Percentiles rank a stretch among this genome's conserved stretches.
Evolutionary conservation across 2,888 invertebrate genomes (phyloP).

Genomic region (Aspidiotus destructor): DNA sequence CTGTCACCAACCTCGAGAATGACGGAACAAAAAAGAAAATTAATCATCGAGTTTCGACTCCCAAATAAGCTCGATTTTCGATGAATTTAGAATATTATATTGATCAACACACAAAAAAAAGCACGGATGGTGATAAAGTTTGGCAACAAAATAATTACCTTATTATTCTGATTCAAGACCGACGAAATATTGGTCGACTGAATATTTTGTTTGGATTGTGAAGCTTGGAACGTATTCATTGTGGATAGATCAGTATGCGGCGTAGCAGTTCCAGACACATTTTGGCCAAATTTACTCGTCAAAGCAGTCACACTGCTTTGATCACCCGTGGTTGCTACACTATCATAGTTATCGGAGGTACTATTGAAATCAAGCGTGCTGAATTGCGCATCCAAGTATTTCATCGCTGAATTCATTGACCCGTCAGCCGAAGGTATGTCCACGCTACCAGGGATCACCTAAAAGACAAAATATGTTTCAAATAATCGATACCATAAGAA

Average conservation of each 20-base stretch:
- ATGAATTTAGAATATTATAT: too few relatives aligned
- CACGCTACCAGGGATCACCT: conserved; percentile 20
- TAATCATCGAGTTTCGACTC: too few relatives aligned
- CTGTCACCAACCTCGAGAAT: background rate
- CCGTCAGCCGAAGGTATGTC: conserved; percentile 23
- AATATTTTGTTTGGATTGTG: conserved; percentile 22
- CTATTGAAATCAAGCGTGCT: conserved; percentile 3
- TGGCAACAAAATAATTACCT: conserved; percentile 2
- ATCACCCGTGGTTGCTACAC: background rate
- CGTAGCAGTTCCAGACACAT: conserved; percentile 10
- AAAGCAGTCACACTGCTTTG: conserved; percentile 11
- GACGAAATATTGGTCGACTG: conserved; percentile 15
- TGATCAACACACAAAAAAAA: too few relatives aligned
- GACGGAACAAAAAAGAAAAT: background rate
- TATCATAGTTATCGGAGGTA: conserved; percentile 21
- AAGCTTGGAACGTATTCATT: conserved; percentile 27
- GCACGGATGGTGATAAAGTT: too few relatives aligned
- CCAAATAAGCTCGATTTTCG: too few relatives aligned
- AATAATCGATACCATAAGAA: too few relatives aligned
- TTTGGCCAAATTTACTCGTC: conserved; percentile 25
- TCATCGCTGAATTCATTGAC: conserved; percentile 23
- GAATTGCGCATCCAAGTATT: conserved; percentile 27
- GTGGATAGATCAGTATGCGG: conserved; percentile 21
- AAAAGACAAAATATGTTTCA: background rate
- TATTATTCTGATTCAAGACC: conserved; percentile 25